Percentiles rank a stretch among this genome's conserved stretches.
Evolutionary conservation across 2,113 vertebrate genomes (phyloP).

Genomic region (Opisthocomus hoazin): DNA sequence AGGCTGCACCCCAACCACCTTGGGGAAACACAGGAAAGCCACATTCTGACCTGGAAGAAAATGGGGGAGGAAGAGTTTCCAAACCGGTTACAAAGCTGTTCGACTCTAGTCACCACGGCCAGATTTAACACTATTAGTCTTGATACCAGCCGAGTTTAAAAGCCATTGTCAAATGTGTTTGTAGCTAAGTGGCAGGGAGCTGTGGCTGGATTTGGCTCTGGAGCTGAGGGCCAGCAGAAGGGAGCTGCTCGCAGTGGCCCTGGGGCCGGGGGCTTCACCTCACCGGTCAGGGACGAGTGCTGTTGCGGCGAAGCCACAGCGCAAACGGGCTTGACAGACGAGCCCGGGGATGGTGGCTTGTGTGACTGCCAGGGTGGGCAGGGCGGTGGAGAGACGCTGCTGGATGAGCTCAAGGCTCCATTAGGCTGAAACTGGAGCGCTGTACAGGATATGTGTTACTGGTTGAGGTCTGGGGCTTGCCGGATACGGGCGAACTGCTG

Average conservation of each 20-base stretch:
- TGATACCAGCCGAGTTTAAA: not conserved
- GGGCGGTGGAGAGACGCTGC: rapidly evolving
- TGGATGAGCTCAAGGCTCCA: not conserved
- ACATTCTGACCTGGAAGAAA: not conserved
- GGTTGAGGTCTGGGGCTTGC: not conserved
- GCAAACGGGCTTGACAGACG: not conserved
- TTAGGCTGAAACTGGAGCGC: not conserved
- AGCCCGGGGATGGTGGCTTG: not conserved
- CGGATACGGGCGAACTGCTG: not conserved
- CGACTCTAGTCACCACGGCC: not conserved
- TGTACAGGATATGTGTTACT: not conserved
- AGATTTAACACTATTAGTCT: not conserved
- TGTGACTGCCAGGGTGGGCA: not conserved
- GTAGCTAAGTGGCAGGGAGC: not conserved
- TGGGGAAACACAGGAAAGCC: not conserved
- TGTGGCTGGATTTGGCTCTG: not conserved
- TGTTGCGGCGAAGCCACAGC: not conserved
- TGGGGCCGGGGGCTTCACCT: not conserved
- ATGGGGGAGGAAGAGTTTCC: not conserved
- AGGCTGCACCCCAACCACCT: not conserved
- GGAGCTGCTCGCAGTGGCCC: not conserved
- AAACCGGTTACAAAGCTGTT: not conserved
- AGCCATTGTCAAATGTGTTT: not conserved
- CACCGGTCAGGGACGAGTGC: rapidly evolving
- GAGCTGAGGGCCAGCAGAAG: not conserved